Evolutionary conservation across 2,888 invertebrate species (phyloP), one percentile per base, ranked within the genome.

Genomic region (Campaea margaritaria): DNA sequence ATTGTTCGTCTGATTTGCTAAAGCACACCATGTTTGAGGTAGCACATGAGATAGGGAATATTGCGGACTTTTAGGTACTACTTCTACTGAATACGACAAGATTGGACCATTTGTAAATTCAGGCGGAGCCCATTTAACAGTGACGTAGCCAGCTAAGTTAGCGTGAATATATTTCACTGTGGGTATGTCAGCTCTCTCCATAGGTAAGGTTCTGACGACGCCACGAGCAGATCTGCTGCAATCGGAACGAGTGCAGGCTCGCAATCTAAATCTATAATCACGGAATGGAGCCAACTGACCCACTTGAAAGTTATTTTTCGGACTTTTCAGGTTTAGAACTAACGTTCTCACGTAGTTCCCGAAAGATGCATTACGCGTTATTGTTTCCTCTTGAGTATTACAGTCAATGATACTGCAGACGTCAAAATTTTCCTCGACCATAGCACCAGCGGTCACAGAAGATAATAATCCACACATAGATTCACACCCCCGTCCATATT

Each of bases 211-310:
- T 64, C 86, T 80, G 0, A 91, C 86, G 0, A 83, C 79, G 28
- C 76, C 80, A 58, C 83, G 81, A 27, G 81, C 74, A 28, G 85
- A 85, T 67, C 85, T 78, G 52, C 92, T 91, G 48, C 92, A 92
- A 11, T 57, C 48, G 2, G 69, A 57, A 5, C 68, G 65, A 46
- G 78, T 75, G 65, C 92, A 92, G 36, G 88, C 85, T 59, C 90
- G 76, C 53, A 92, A 70, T 58, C 82, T 75, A 64, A 91, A 86
- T 56, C 79, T 85, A 55, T 91, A 92, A 70, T 91, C 91, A 67
- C 90, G 78, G 51, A 73, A 92, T 0, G 91, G 91, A 15, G 87
- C 87, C 41, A 92, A 68, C 0, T 79, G 80, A 10, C 74, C 81
- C 4, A 92, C 74, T 73, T 83, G 78, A 47, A 75, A 86, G 1